Conservation (phyloP, 2,113 vertebrate genomes). For the Carlito syrichta region DNA sequence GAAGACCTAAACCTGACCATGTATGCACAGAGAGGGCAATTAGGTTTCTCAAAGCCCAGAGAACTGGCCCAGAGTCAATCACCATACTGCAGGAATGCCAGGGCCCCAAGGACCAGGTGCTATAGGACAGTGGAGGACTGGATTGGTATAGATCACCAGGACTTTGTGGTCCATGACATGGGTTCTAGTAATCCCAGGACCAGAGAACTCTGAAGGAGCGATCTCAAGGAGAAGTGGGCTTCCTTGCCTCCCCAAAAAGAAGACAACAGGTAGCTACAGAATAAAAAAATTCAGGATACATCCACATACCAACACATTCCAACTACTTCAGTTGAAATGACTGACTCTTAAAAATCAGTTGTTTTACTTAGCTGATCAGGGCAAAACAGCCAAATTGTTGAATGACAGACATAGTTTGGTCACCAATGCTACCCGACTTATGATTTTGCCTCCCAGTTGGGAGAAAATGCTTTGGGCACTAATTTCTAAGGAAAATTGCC, state of each 20-base stretch:
- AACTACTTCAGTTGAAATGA: neutral
- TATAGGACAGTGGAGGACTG: neutral
- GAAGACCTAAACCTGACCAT: neutral
- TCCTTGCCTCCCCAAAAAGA: neutral
- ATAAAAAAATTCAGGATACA: neutral
- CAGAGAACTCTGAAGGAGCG: neutral
- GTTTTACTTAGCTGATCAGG: neutral
- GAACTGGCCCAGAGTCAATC: no score
- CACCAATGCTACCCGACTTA: neutral
- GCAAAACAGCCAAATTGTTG: neutral
- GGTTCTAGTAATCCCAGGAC: neutral
- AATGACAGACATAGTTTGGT: neutral
- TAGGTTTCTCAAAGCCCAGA: neutral
- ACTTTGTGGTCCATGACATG: rapidly evolving
- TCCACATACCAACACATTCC: neutral
- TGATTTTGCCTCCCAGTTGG: neutral
- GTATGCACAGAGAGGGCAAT: neutral
- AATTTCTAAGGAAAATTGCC: neutral
- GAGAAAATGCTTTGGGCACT: neutral
- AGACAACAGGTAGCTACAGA: neutral
- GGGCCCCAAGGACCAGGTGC: no score
- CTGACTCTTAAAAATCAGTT: neutral
- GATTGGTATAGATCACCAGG: neutral
- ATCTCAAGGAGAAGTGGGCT: no score
- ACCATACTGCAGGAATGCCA: neutral